phyloP scores from a whole-genome alignment of 2,888 invertebrate species.

The Drosophila vallismaia region DNA sequence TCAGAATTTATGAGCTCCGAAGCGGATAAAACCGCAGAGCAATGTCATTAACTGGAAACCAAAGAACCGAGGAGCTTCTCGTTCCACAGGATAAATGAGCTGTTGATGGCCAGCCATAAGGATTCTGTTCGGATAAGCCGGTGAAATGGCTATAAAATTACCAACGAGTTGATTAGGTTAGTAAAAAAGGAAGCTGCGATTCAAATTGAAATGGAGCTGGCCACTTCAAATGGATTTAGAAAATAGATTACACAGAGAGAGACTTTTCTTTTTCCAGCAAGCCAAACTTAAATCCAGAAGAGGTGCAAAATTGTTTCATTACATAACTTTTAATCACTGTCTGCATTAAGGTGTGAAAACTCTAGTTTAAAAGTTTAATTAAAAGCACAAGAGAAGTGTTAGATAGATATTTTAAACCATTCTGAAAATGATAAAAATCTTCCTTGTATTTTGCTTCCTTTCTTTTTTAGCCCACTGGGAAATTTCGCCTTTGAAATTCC shows the following conservation, averaged over 20 bases:
- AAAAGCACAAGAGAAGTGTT: conserved; percentile 24
- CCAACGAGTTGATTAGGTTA: conserved; percentile 37
- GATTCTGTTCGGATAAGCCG: conserved; percentile 45
- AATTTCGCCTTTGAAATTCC: conserved; percentile 22
- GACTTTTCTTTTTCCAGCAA: not conserved
- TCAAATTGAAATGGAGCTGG: conserved; percentile 19
- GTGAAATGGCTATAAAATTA: conserved; percentile 57
- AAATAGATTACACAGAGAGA: not conserved
- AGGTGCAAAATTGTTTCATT: conserved; percentile 15
- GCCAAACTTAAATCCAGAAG: not conserved
- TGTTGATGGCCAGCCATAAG: conserved; percentile 49
- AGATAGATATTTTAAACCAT: conserved; percentile 14
- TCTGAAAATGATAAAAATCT: conserved; percentile 24
- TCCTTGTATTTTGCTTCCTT: not conserved
- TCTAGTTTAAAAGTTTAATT: conserved; percentile 35
- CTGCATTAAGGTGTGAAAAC: conserved; percentile 2
- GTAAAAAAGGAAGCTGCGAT: conserved; percentile 8
- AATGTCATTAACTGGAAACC: conserved; percentile 54
- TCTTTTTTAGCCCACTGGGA: conserved; percentile 3
- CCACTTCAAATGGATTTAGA: not conserved
- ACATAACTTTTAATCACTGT: conserved; percentile 31
- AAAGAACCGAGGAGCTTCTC: conserved; percentile 35
- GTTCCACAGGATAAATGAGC: conserved; percentile 32
- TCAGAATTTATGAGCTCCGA: conserved; percentile 20
- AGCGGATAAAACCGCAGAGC: conserved; percentile 25